phyloP scores from a whole-genome alignment of 92 coral and sea anemone genomes.

The Zoanthus sociatus region DNA sequence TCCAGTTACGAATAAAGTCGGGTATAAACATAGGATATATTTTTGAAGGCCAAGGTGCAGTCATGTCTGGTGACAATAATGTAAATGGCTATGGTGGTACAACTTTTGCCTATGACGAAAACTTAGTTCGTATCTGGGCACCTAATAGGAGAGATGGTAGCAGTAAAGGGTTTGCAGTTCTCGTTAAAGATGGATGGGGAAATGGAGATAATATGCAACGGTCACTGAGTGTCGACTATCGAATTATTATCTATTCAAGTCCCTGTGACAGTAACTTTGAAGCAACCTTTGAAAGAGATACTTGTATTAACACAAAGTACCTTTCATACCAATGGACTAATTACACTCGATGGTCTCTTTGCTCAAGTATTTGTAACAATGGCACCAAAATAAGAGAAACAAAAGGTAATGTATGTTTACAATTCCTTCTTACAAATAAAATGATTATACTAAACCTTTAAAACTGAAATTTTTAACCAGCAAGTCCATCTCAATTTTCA shows the following conservation, averaged over 20 bases:
- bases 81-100: conserved; percentile 88
- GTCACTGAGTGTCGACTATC: conserved; percentile 59
- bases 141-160: conserved; percentile 80
- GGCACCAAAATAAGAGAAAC: conserved; percentile 65
- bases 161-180: conserved; percentile 79
- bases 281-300: conserved; percentile 61
- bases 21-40: conserved; percentile 74
- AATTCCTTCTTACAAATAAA: no score
- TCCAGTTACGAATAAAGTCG: conserved; percentile 68
- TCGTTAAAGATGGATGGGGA: conserved; percentile 92
- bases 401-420: conserved; percentile 68
- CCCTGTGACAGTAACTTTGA: conserved; percentile 66
- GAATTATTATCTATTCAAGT: conserved; percentile 73
- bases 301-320: conserved; percentile 68
- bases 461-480: no score
- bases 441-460: no score
- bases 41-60: conserved; percentile 91
- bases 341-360: conserved; percentile 74
- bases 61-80: conserved; percentile 82
- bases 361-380: conserved; percentile 94
- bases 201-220: conserved; percentile 58
- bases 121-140: conserved; percentile 87
- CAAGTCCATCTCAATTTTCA: no score
- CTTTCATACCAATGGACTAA: conserved; percentile 73
- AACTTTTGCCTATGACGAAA: conserved; percentile 86